phyloP scores from a whole-genome alignment of 2,888 invertebrate species.

The Himalopsyche tibetana region DNA sequence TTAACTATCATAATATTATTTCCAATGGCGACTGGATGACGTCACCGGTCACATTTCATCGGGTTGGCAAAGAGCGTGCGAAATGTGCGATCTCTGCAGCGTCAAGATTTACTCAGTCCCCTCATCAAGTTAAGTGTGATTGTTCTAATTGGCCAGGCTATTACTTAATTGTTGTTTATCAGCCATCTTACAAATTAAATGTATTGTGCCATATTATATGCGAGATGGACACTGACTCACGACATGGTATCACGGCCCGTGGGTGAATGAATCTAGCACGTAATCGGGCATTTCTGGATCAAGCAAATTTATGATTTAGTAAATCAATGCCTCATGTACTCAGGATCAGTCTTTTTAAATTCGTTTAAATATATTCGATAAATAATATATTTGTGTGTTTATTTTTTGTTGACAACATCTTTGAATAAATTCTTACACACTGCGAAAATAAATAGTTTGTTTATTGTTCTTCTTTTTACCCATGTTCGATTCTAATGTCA shows the following conservation, averaged over 20 bases:
- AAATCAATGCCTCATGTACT: background rate
- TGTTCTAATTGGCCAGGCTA: constrained; percentile 65
- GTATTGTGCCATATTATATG: constrained; percentile 50
- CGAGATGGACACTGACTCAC: constrained; percentile 18
- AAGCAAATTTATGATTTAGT: constrained; percentile 9
- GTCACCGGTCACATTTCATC: constrained; percentile 45
- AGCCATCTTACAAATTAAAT: constrained; percentile 64
- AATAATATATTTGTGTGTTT: too few relatives aligned
- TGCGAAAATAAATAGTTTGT: too few relatives aligned
- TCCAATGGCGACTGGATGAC: constrained; percentile 9
- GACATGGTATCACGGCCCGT: background rate
- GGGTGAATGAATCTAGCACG: background rate
- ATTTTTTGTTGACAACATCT: too few relatives aligned
- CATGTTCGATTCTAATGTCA: too few relatives aligned
- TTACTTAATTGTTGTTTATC: constrained; percentile 66
- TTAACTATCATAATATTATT: constrained; percentile 37
- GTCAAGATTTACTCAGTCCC: constrained; percentile 63
- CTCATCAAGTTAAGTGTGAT: constrained; percentile 66
- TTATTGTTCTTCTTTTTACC: too few relatives aligned
- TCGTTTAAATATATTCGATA: too few relatives aligned
- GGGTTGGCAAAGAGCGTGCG: constrained; percentile 65
- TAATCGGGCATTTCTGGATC: background rate
- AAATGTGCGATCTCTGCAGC: constrained; percentile 64
- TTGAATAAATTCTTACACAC: too few relatives aligned
- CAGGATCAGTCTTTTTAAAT: too few relatives aligned